phyloP scores from a whole-genome alignment of 1,140 invertebrate genomes.

The Magallana angulata region DNA sequence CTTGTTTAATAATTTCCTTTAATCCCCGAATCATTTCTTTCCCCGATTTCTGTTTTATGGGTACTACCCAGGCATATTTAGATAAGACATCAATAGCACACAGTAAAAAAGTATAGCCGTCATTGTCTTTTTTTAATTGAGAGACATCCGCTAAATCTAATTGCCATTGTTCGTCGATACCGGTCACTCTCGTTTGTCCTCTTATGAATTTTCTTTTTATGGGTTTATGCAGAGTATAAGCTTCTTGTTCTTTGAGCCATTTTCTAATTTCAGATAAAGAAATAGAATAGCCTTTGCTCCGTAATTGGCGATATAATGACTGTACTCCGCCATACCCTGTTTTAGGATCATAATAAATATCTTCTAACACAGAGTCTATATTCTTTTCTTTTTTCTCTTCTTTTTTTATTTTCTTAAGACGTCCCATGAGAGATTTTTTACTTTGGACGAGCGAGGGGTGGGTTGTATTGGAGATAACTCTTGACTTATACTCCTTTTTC shows the following conservation, averaged over 20 bases:
- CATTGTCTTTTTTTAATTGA: neutral
- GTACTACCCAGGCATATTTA: constrained; percentile 25
- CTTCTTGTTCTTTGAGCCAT: neutral
- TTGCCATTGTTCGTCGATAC: neutral
- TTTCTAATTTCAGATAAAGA: neutral
- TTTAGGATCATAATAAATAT: neutral
- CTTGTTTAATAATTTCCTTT: neutral
- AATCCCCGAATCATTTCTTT: constrained; percentile 32
- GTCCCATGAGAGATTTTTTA: too few relatives aligned
- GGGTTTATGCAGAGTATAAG: neutral
- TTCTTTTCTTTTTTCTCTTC: too few relatives aligned
- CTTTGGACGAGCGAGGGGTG: too few relatives aligned
- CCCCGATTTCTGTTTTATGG: neutral
- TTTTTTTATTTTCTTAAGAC: too few relatives aligned
- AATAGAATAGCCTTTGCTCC: neutral
- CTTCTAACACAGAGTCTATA: neutral
- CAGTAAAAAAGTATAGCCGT: neutral
- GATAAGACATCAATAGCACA: constrained; percentile 19
- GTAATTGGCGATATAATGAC: neutral
- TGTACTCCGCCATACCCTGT: neutral
- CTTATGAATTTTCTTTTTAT: neutral
- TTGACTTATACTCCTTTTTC: too few relatives aligned
- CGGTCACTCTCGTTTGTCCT: neutral
- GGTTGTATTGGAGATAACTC: too few relatives aligned
- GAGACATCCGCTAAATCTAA: neutral